phyloP scores from a whole-genome alignment of 92 coral and sea anemone species.

The Phenganax subtilis region DNA sequence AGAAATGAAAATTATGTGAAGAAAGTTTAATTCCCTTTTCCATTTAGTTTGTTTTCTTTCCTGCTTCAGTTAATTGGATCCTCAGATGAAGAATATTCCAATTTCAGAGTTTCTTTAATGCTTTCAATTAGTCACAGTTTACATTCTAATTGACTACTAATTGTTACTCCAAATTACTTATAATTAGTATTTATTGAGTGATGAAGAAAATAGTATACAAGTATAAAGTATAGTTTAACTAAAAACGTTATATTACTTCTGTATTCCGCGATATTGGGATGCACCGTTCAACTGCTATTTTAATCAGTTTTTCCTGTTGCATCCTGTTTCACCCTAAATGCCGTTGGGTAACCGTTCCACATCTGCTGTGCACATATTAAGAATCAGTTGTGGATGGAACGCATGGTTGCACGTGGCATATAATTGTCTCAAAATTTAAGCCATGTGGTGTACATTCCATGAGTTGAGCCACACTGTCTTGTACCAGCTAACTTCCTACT shows the following conservation, averaged over 20 bases:
- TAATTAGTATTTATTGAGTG: no score
- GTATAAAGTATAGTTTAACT: no score
- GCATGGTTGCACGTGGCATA: constrained; percentile 11
- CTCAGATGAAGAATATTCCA: neutral
- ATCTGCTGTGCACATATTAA: neutral
- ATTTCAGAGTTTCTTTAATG: neutral
- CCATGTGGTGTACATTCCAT: constrained; percentile 19
- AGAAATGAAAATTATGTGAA: neutral
- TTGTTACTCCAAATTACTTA: no score
- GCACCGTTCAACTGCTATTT: neutral
- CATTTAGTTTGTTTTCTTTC: neutral
- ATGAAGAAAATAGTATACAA: no score
- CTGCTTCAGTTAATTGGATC: neutral
- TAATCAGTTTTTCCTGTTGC: neutral
- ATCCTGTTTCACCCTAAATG: neutral
- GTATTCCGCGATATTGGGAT: no score
- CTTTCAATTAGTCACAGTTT: neutral
- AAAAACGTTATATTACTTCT: no score
- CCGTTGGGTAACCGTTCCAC: neutral
- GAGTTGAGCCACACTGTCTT: neutral
- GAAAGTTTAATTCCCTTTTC: neutral
- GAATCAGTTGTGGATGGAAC: neutral
- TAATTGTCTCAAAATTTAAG: neutral
- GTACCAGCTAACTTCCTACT: neutral
- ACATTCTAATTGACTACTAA: no score